These are phyloP conservation scores for Teleogryllus oceanicus DNA, from an alignment of 2,888 invertebrate species.

Conservation along the genomic window DNA sequence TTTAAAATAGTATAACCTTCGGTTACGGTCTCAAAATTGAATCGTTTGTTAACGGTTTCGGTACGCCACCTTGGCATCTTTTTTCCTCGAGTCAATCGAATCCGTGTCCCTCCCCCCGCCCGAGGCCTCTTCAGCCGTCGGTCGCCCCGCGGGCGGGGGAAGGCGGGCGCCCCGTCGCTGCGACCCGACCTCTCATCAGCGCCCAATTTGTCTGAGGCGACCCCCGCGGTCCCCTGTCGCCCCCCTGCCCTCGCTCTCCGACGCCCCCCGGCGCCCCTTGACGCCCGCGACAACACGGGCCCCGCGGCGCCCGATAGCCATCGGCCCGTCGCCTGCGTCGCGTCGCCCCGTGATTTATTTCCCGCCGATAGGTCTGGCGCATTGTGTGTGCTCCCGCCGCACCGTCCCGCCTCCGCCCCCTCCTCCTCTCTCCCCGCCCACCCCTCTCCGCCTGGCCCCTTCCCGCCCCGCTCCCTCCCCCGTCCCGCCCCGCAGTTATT, in stretches of 20 bases:
- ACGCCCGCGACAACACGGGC: constrained; percentile 24
- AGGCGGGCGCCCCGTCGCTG: constrained; percentile 18
- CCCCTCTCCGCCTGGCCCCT: neutral
- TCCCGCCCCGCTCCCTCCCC: neutral
- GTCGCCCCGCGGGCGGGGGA: too few relatives aligned
- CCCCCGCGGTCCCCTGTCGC: constrained; percentile 24
- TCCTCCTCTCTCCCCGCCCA: neutral
- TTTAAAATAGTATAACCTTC: too few relatives aligned
- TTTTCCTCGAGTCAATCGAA: too few relatives aligned
- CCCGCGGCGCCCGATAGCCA: constrained; percentile 6
- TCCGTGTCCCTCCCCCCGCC: too few relatives aligned
- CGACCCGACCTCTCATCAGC: constrained; percentile 31
- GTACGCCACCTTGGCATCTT: too few relatives aligned
- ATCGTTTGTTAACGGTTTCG: too few relatives aligned
- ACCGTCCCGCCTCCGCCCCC: neutral
- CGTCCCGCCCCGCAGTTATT: too few relatives aligned
- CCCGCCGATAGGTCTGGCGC: neutral
- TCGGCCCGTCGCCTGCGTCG: neutral
- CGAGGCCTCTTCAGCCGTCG: too few relatives aligned
- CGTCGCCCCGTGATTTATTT: neutral
- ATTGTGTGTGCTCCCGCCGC: neutral
- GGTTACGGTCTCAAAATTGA: too few relatives aligned
- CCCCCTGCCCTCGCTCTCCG: constrained; percentile 23
- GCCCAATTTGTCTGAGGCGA: constrained; percentile 31
- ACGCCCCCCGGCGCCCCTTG: constrained; percentile 27